A percentile compares a stretch with the other conserved stretches of the same genome.
Evolutionary conservation across 2,113 vertebrate genomes (phyloP).

Genomic region (Leucoraja erinaceus): DNA sequence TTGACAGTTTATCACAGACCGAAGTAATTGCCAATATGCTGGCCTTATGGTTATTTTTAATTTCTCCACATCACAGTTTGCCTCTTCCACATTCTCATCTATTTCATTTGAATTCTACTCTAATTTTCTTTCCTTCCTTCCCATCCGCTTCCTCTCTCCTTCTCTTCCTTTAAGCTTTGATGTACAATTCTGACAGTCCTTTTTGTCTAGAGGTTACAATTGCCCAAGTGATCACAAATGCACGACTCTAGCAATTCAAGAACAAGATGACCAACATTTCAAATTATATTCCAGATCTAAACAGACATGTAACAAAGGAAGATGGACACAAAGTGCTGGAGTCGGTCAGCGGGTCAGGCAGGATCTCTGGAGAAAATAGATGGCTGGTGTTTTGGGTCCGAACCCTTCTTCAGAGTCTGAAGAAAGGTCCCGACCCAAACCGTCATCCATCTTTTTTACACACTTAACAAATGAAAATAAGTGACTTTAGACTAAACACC

Average conservation of each 20-base stretch:
- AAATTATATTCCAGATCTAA: background rate
- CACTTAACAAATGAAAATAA: too few species aligned
- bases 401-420: too few species aligned
- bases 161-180: background rate
- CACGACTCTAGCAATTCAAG: background rate
- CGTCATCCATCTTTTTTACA: too few species aligned
- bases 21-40: too few species aligned
- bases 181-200: background rate
- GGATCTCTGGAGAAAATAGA: too few species aligned
- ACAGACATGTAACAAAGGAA: background rate
- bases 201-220: background rate
- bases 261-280: background rate
- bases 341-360: too few species aligned
- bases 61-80: background rate
- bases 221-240: background rate
- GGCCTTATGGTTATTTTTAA: background rate
- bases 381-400: too few species aligned
- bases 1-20: background rate
- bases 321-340: too few species aligned
- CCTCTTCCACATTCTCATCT: background rate
- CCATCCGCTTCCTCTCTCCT: background rate
- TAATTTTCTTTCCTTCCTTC: background rate
- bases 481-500: too few species aligned
- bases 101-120: background rate
- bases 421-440: too few species aligned